Conservation (phyloP, 2,113 vertebrate genomes). For the Puntigrus tetrazona region DNA sequence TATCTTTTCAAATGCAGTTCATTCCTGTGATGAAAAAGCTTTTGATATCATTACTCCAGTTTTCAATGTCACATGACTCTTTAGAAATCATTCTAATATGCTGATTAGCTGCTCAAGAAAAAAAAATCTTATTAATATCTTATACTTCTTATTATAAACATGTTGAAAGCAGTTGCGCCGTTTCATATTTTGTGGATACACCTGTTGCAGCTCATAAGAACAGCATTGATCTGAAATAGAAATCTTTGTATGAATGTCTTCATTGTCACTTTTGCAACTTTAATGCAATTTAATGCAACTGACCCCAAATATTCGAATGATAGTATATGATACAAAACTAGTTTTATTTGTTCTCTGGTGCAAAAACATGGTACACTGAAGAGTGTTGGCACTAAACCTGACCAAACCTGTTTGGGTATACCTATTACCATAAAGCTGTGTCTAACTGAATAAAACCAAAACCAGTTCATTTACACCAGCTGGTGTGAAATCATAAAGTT, state of each 20-base stretch:
- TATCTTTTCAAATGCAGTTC: neutral
- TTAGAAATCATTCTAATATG: neutral
- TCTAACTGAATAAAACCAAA: neutral
- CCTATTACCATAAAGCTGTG: neutral
- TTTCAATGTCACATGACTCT: neutral
- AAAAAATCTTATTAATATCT: no score
- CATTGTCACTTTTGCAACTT: neutral
- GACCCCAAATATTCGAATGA: neutral
- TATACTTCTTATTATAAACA: neutral
- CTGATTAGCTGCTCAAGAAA: neutral
- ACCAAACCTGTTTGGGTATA: neutral
- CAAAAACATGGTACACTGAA: neutral
- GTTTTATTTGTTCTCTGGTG: neutral
- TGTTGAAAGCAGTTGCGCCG: neutral
- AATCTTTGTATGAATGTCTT: neutral
- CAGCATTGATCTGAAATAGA: neutral
- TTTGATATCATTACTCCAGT: neutral
- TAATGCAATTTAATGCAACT: neutral
- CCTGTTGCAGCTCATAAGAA: neutral
- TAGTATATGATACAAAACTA: neutral
- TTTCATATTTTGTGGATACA: neutral
- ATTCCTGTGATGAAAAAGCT: neutral
- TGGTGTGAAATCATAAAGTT: neutral
- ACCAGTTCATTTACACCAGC: neutral
- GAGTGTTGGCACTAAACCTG: slow-evolving; percentile 10